These are phyloP conservation scores for Mystacides longicornis DNA, from an alignment of 2,888 invertebrate genomes.

Conservation along the genomic window DNA sequence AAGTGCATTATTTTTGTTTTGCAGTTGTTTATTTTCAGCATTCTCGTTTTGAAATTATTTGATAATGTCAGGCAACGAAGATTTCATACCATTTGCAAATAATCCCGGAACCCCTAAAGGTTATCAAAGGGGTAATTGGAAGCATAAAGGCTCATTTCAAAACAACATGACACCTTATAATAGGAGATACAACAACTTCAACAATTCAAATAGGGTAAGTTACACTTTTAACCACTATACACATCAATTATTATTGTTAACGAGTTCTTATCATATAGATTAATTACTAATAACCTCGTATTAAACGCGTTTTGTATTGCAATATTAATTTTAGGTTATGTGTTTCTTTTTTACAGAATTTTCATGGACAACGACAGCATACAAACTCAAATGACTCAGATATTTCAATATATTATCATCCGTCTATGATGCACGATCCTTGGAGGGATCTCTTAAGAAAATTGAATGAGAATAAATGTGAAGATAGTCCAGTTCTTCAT, in stretches of 20 bases:
- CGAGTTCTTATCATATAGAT: too few relatives aligned
- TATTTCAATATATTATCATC: constrained; percentile 20
- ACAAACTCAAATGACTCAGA: constrained; percentile 5
- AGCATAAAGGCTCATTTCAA: background rate
- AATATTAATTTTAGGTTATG: background rate
- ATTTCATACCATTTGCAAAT: background rate
- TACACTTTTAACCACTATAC: background rate
- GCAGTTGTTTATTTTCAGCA: too few relatives aligned
- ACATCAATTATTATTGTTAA: background rate
- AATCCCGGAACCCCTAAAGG: background rate
- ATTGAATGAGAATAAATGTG: background rate
- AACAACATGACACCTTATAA: constrained; percentile 1
- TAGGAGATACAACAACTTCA: background rate
- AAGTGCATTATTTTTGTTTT: too few relatives aligned
- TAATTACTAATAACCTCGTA: too few relatives aligned
- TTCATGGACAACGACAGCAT: constrained; percentile 6
- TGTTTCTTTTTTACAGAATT: constrained; percentile 11
- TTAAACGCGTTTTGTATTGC: too few relatives aligned
- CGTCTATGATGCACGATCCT: constrained; percentile 23
- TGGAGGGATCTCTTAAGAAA: constrained; percentile 9
- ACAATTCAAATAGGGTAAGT: background rate
- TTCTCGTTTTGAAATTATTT: too few relatives aligned
- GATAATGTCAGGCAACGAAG: background rate
- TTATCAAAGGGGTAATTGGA: background rate
- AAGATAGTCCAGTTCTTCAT: too few relatives aligned